phyloP scores from a whole-genome alignment of 2,113 vertebrate species.

The Neoarius graeffei region DNA sequence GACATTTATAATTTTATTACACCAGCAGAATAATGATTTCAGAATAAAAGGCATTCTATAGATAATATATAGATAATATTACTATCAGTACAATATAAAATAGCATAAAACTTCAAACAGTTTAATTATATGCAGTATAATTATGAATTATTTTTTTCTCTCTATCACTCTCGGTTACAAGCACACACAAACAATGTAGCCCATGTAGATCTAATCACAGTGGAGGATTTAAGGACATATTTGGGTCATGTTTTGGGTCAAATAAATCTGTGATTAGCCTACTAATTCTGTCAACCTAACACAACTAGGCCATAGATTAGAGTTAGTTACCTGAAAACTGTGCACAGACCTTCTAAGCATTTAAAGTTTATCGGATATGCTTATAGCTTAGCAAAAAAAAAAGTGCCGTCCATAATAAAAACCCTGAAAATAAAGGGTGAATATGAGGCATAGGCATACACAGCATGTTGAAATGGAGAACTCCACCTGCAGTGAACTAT shows the following conservation, averaged over 20 bases:
- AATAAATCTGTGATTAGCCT: neutral
- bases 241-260: neutral
- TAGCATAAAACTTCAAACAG: neutral
- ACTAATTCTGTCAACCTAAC: neutral
- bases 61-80: too few relatives aligned
- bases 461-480: neutral
- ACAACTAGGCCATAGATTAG: neutral
- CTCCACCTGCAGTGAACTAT: neutral
- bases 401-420: neutral
- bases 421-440: neutral
- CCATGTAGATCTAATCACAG: neutral
- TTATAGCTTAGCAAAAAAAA: neutral
- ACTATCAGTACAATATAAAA: too few relatives aligned
- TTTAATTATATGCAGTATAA: neutral
- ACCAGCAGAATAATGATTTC: neutral
- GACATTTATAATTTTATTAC: neutral
- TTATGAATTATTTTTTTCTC: neutral
- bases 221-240: neutral
- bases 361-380: neutral
- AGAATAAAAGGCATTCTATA: neutral
- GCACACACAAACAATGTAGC: neutral
- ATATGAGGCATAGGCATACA: neutral
- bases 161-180: neutral
- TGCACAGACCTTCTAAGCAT: neutral
- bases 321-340: neutral